phyloP scores from a whole-genome alignment of 2,113 vertebrate species.

The Microcebus griseorufus region DNA sequence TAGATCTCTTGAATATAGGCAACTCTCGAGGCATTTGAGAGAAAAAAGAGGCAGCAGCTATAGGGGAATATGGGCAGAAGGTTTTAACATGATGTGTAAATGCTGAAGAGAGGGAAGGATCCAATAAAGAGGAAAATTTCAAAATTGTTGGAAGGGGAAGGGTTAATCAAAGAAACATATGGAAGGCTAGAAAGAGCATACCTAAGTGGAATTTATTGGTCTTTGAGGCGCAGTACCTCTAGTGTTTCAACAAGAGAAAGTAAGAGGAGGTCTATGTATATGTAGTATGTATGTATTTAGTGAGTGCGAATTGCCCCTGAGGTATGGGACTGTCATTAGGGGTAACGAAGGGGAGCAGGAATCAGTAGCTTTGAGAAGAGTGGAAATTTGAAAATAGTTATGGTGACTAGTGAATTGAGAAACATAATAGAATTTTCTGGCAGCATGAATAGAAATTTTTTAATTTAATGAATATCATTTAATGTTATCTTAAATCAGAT shows the following conservation, averaged over 20 bases:
- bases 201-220: neutral
- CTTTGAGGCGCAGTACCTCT: neutral
- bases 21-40: neutral
- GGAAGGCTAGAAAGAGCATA: neutral
- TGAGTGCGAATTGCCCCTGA: neutral
- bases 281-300: neutral
- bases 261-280: neutral
- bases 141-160: neutral
- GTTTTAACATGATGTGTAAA: neutral
- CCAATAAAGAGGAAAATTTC: neutral
- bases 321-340: neutral
- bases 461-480: neutral
- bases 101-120: constrained; percentile 10
- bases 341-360: neutral
- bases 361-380: neutral
- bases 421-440: neutral
- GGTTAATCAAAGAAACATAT: neutral
- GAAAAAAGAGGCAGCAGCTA: neutral
- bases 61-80: neutral
- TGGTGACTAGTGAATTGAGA: neutral
- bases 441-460: neutral
- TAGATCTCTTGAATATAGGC: neutral
- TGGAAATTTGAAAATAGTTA: neutral
- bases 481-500: neutral
- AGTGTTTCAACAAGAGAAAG: neutral